Evolutionary conservation across 2,888 invertebrate genomes (phyloP), one percentile per base, ranked within the genome.

Genomic region (Stegana nigrithorax): DNA sequence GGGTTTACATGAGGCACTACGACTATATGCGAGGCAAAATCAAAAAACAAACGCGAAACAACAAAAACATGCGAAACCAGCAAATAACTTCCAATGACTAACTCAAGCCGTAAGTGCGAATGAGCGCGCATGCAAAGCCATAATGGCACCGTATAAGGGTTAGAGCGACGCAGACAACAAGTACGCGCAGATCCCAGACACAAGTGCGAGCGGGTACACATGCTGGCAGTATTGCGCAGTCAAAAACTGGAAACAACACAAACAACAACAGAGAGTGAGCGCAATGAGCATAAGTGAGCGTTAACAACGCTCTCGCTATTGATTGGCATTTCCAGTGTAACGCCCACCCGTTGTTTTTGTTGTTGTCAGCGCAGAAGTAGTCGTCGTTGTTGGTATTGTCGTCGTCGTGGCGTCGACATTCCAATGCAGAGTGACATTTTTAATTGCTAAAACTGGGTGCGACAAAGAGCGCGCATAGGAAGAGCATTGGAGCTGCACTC

Each of bases 341-440:
- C 81, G 81, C 81, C 83, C 81, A 81, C 81, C 71, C 62, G 23
- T 53, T 27, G 27, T 63, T 60, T 51, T 47, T 23, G 3, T 60
- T 42, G 25, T 51, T 25, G 25, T 36, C 25, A 19, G 32, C 32
- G 21, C 19, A n/a, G 21, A 8, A 14, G 19, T 53, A 4, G 12
- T 6, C 55, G 17, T 57, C 19, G 27, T 62, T 61, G 51, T 12
- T 23, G 23, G 12, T 21, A 7, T 45, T 21, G 4, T 8, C 14
- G 45, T 45, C 12, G 19, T 19, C 12, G 23, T 19, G 17, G 47
- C 21, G 45, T 19, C 7, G 42, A 59, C 64, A 79, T 80, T 80
- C 73, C 75, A 71, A 71, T 69, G 71, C 79, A 79, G 71, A 79
- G 81, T 81, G 80, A 80, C 80, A 80, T 76, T 81, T 81, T 81